Conservation (phyloP, 2,888 invertebrate genomes). For the Andrena flavipes region DNA sequence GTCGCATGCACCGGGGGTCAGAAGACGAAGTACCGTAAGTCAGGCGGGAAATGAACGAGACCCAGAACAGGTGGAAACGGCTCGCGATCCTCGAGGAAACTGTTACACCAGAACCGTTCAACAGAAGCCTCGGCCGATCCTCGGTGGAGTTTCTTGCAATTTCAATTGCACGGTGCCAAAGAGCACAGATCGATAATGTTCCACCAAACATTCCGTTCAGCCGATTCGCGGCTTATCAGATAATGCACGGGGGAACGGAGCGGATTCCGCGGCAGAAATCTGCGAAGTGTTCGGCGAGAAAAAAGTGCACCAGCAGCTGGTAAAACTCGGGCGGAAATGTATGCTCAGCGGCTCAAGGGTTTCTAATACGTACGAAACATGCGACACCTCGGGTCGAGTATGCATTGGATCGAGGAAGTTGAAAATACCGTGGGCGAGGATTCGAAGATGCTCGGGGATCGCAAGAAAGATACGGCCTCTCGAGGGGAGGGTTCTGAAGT, state of each 20-base stretch:
- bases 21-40: slow-evolving; percentile 53
- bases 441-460: slow-evolving; percentile 30
- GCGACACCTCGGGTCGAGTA: not conserved
- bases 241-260: slow-evolving; percentile 5
- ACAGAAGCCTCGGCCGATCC: not conserved
- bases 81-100: slow-evolving; percentile 18
- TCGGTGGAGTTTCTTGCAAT: not conserved
- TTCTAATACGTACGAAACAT: slow-evolving; percentile 30
- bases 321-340: slow-evolving; percentile 22
- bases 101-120: not conserved
- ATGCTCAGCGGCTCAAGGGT: slow-evolving; percentile 2
- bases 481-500: slow-evolving; percentile 16
- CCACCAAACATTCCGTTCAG: not conserved
- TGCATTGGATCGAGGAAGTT: slow-evolving; percentile 43
- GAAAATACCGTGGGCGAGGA: slow-evolving; percentile 31
- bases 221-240: not conserved
- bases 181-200: not conserved
- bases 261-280: not conserved
- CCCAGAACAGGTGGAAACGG: slow-evolving; percentile 36
- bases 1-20: slow-evolving; percentile 52
- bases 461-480: slow-evolving; percentile 14
- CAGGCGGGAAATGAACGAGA: slow-evolving; percentile 54
- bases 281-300: slow-evolving; percentile 1
- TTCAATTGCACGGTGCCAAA: not conserved
- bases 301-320: slow-evolving; percentile 17